Base-by-base conservation (phyloP, 2,797 vertebrate genomes). In the Cossypha niveicapilla region DNA sequence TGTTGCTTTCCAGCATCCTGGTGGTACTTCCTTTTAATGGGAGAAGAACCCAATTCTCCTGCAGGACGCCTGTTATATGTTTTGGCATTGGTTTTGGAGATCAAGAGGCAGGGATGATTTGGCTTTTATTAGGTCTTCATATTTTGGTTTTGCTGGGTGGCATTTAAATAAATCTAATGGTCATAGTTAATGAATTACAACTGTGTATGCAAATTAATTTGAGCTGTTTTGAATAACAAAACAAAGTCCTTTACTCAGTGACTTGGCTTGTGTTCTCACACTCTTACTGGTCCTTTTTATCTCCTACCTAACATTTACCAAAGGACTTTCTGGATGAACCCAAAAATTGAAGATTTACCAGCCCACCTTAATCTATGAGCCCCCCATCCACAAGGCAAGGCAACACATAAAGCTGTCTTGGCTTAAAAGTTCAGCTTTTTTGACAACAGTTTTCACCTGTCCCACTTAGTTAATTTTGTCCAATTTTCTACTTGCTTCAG, bases 141-240 rank as follows among this genome's bases (percentile, higher is more conserved):
- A 56, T 66, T 68, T 92, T 22, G 21, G n/a, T 70, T 88, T 35
- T 89, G 42, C 19, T 6, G 90, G 58, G 39, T 90, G 74, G 34
- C 30, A 79, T 73, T 73, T 80, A 79, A 92, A 82, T 61, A 82
- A 78, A 92, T 87, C 67, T 90, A 76, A 42, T 92, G 24, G 48
- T 84, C 66, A 15, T 68, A 93, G 60, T 88, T 90, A 86, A 86
- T 91, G 67, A 78, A 63, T 67, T 41, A 82, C 67, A 92, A 91
- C 77, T 94, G 50, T 63, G 47, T 77, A 71, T 90, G 76, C 83
- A 60, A 87, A 96, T 28, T 1, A 86, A 90, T 80, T 87, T 82
- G 67, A 90, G 44, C 60, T 92, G 51, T 71, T 96, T 94, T 94
- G 76, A 88, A 92, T 96, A 94, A 85, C 84, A 86, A 61, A 71